Base-by-base conservation (phyloP, 2,797 vertebrate genomes). In the Coreius guichenoti region DNA sequence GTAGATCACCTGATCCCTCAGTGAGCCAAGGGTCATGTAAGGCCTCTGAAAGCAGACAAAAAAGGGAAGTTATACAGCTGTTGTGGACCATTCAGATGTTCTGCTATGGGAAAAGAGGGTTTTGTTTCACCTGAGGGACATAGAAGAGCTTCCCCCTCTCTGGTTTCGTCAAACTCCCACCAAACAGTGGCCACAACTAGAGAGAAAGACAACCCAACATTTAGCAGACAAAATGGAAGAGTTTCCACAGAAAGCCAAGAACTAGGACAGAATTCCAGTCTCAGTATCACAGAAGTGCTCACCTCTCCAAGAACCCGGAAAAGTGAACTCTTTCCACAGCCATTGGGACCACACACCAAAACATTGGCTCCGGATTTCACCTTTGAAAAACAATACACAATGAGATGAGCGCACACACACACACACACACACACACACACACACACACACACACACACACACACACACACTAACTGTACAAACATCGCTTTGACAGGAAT, bases 1-100 rank as follows among this genome's bases (percentile, higher is more conserved):
- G 91, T 99, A 99, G 87, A 99, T 99, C 72, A 99, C 98, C 91
- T 99, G 98, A 92, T 99, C 98, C 93, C 98, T 95, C 87, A 99
- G 94, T 0, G 97, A 96, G 86, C 98, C 98, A 33, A 99, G 94
- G 9, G 98, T 99, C 98, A 99, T 99, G 89, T 99, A 99, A 0
- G 98, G 98, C 91, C 98, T 98, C 98, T 99, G 89, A 8, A 23
- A 26, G 86, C 51, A 70, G 8, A 89, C 17, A 83, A 14, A 63
- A 8, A 74, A 61, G 65, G 5, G 47, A 51, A 58, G 43, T 11
- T 26, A 70, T 73, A 80, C 68, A 80, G 45, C 31, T 36, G 31
- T 29, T 80, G 39, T 23, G 17, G 43, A 19, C 43, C 4, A 45
- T 51, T 80, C 54, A 49, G 23, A 72, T 9, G 54, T 39, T 72